These are phyloP conservation scores for Drosophila punjabiensis DNA, from an alignment of 1,140 invertebrate species.

Conservation along the genomic window DNA sequence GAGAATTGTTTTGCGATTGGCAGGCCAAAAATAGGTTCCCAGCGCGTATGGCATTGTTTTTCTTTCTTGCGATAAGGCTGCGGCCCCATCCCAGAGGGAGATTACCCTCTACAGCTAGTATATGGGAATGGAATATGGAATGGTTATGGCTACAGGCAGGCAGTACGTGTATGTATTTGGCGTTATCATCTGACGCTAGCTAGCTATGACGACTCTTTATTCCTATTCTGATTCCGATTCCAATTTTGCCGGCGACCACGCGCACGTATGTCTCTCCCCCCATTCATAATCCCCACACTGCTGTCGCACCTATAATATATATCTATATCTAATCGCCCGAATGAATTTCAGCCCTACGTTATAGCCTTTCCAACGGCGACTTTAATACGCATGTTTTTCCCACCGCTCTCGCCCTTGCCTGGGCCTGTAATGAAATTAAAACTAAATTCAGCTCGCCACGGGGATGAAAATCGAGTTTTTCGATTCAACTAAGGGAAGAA, in stretches of 20 bases:
- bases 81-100: constrained; percentile 27
- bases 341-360: constrained; percentile 31
- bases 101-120: constrained; percentile 33
- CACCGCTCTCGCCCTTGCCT: constrained; percentile 20
- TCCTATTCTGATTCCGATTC: constrained; percentile 5
- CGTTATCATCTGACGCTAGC: constrained; percentile 53
- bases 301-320: constrained; percentile 24
- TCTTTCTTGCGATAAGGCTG: constrained; percentile 34
- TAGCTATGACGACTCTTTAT: constrained; percentile 27
- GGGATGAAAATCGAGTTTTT: constrained; percentile 75
- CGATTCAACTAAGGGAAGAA: constrained; percentile 71
- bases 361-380: constrained; percentile 26
- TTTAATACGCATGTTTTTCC: constrained; percentile 54
- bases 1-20: constrained; percentile 40
- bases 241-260: constrained; percentile 18
- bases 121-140: constrained; percentile 3
- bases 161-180: constrained; percentile 33
- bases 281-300: constrained; percentile 36
- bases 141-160: constrained; percentile 11
- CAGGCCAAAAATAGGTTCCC: constrained; percentile 41
- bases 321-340: constrained; percentile 36
- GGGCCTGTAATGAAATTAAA: constrained; percentile 69
- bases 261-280: constrained; percentile 43
- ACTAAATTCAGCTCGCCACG: constrained; percentile 70
- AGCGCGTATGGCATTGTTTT: constrained; percentile 14